phyloP scores from a whole-genome alignment of 2,797 vertebrate genomes.

The Salmo trutta region DNA sequence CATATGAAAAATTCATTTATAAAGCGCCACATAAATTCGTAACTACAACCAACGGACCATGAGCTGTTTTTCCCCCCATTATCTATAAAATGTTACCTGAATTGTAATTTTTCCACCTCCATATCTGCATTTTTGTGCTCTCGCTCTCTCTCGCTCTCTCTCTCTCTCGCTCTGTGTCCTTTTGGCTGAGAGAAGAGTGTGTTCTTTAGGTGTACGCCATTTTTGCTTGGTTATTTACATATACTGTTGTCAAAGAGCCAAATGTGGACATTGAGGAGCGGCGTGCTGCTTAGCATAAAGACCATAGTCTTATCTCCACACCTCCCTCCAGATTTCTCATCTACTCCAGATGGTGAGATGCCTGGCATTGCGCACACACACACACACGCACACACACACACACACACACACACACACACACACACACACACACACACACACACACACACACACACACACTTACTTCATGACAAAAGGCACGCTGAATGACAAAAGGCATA shows the following conservation, averaged over 20 bases:
- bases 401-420: too few relatives aligned
- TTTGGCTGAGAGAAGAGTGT: not conserved
- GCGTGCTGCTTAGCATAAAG: constrained; percentile 76
- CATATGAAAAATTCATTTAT: not conserved
- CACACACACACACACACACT: too few relatives aligned
- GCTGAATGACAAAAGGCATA: constrained; percentile 41
- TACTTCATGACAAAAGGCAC: constrained; percentile 43
- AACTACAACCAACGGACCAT: not conserved
- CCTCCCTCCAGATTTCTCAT: constrained; percentile 43
- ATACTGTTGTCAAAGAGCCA: constrained; percentile 75
- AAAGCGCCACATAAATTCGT: not conserved
- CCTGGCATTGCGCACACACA: constrained; percentile 31
- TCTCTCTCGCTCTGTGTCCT: not conserved
- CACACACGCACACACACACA: too few relatives aligned
- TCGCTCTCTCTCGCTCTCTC: not conserved
- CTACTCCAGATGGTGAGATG: constrained; percentile 62
- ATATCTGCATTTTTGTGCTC: too few relatives aligned
- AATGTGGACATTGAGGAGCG: constrained; percentile 65
- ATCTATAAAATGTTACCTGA: too few relatives aligned
- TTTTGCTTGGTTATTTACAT: constrained; percentile 75
- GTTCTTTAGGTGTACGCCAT: constrained; percentile 44
- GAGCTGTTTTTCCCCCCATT: too few relatives aligned
- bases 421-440: not conserved
- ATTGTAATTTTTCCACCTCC: too few relatives aligned
- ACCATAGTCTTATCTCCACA: constrained; percentile 72